A percentile compares a stretch with the other conserved stretches of the same genome.
These are phyloP conservation scores for Aptenodytes forsteri DNA, from an alignment of 2,113 vertebrate species.

Conservation along the genomic window DNA sequence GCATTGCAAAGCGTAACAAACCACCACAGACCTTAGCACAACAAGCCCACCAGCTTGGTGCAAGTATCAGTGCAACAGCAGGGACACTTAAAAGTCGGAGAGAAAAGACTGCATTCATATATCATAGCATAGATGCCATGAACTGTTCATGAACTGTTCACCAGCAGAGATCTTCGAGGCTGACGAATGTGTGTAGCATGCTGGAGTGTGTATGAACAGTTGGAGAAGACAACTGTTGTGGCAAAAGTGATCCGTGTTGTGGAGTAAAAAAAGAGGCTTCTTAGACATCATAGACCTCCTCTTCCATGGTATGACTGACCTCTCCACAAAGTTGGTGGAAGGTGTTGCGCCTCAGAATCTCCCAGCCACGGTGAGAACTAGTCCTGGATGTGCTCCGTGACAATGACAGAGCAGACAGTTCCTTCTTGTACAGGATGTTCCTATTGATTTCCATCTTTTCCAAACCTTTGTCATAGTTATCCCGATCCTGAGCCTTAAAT, in stretches of 20 bases:
- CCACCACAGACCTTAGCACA: background rate
- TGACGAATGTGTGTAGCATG: background rate
- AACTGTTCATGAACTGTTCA: background rate
- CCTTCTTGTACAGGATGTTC: background rate
- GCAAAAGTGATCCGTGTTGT: background rate
- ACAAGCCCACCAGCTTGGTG: background rate
- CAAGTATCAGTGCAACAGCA: background rate
- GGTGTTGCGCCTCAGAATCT: constrained; percentile 80
- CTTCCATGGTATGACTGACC: constrained; percentile 50
- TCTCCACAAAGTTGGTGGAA: constrained; percentile 63
- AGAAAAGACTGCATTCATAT: background rate
- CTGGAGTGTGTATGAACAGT: background rate
- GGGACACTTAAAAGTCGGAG: background rate
- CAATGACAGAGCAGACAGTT: constrained; percentile 5
- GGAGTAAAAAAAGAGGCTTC: background rate
- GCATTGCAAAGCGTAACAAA: background rate
- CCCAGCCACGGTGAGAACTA: constrained; percentile 78
- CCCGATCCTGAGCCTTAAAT: constrained; percentile 77
- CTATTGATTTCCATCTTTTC: constrained; percentile 29
- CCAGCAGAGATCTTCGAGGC: background rate
- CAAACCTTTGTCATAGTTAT: constrained; percentile 45
- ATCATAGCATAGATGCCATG: background rate
- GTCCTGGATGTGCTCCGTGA: constrained; percentile 68
- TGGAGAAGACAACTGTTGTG: background rate
- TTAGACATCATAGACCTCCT: constrained; percentile 74